These are phyloP conservation scores for Megalonaias nervosa DNA, from an alignment of 1,140 invertebrate species.

Conservation along the genomic window DNA sequence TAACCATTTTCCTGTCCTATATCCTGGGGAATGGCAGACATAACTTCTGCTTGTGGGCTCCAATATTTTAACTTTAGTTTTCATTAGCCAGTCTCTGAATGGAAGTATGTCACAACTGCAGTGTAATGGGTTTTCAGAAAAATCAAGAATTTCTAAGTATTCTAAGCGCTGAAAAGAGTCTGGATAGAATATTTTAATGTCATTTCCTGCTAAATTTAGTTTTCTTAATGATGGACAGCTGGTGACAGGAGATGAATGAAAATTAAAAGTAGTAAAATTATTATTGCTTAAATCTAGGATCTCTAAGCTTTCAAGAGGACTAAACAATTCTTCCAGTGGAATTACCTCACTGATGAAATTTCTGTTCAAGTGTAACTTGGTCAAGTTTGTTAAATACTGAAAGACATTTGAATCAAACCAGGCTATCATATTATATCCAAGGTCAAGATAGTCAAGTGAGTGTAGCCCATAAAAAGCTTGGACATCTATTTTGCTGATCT, in stretches of 20 bases:
- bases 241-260: background rate
- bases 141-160: constrained; percentile 23
- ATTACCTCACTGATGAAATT: constrained; percentile 11
- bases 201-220: constrained; percentile 12
- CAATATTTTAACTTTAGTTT: constrained; percentile 10
- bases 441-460: constrained; percentile 7
- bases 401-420: constrained; percentile 9
- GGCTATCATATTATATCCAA: constrained; percentile 10
- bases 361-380: constrained; percentile 3
- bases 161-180: constrained; percentile 10
- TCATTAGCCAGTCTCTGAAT: constrained; percentile 19
- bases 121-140: constrained; percentile 29
- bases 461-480: constrained; percentile 27
- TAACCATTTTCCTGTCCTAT: constrained; percentile 7
- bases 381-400: constrained; percentile 19
- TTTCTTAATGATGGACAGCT: constrained; percentile 13
- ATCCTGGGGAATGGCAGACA: constrained; percentile 16
- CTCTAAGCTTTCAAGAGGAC: constrained; percentile 4
- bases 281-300: constrained; percentile 24
- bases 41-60: constrained; percentile 17
- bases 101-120: constrained; percentile 28
- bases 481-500: constrained; percentile 15
- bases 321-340: constrained; percentile 10
- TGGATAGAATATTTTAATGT: constrained; percentile 8
- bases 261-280: constrained; percentile 17